A percentile compares a stretch with the other conserved stretches of the same genome.
These are phyloP conservation scores for Pempheris klunzingeri DNA, from an alignment of 2,797 vertebrate species.

Conservation along the genomic window DNA sequence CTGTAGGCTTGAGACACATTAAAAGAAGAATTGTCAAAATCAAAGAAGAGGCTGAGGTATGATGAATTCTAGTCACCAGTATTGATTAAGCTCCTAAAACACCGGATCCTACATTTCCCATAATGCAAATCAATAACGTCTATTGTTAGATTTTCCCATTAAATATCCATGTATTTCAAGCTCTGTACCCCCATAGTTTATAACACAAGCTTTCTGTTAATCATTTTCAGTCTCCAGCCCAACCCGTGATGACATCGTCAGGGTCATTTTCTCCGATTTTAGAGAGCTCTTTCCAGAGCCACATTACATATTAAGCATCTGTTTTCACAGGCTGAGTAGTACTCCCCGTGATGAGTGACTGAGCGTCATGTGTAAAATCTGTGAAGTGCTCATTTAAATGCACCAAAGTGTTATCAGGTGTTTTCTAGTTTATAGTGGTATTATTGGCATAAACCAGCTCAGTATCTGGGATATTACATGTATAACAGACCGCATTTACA, in stretches of 20 bases:
- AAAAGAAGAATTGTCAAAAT: no score
- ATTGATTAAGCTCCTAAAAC: background rate
- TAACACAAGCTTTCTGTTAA: constrained; percentile 15
- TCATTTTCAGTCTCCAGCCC: constrained; percentile 4
- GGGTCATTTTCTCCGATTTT: constrained; percentile 2
- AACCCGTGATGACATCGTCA: constrained; percentile 22
- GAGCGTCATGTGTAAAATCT: constrained; percentile 34
- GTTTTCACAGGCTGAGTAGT: constrained; percentile 37
- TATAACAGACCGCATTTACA: constrained; percentile 10
- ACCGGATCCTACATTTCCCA: background rate
- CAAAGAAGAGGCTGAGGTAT: background rate
- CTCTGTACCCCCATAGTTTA: background rate
- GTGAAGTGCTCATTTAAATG: constrained; percentile 39
- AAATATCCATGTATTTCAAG: background rate
- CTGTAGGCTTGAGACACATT: background rate
- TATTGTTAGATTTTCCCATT: background rate
- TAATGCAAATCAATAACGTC: constrained; percentile 1
- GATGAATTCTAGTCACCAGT: background rate
- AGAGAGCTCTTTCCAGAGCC: constrained; percentile 23
- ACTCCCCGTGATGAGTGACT: constrained; percentile 27
- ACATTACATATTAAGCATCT: constrained; percentile 45
- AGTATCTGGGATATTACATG: background rate
- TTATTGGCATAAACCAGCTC: constrained; percentile 7
- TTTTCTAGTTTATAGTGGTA: constrained; percentile 11
- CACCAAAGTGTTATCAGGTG: constrained; percentile 35